Conservation (phyloP, 1,140 invertebrate genomes). For the Camponotus pennsylvanicus region DNA sequence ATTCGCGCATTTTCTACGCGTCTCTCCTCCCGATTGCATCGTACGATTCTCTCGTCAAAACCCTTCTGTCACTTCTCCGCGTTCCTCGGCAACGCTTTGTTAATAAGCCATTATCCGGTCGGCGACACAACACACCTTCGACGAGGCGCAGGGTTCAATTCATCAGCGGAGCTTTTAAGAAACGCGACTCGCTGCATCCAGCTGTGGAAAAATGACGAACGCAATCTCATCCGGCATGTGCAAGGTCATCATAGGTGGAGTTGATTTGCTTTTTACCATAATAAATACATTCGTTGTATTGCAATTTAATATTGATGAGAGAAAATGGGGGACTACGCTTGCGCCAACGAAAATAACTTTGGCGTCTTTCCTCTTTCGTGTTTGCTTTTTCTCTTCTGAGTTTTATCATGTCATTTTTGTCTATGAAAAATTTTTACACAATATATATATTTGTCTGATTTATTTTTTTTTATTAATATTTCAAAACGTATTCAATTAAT, state of each 20-base stretch:
- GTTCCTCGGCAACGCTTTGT: conserved; percentile 72
- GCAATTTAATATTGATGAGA: conserved; percentile 30
- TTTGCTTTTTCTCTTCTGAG: not conserved
- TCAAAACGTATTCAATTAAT: not conserved
- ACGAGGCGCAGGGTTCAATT: conserved; percentile 62
- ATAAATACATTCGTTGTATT: conserved; percentile 21
- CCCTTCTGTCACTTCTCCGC: conserved; percentile 72
- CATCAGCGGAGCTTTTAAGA: conserved; percentile 50
- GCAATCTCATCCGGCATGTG: conserved; percentile 22
- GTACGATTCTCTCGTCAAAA: conserved; percentile 55
- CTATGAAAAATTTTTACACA: not conserved
- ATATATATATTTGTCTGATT: too few species aligned
- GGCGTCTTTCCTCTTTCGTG: not conserved
- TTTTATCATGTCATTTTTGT: not conserved
- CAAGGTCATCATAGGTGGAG: not conserved
- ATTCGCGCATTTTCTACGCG: conserved; percentile 58
- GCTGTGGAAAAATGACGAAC: conserved; percentile 30
- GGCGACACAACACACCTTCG: conserved; percentile 67
- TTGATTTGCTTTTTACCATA: conserved; percentile 6
- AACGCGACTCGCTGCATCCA: conserved; percentile 18
- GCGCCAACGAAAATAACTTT: not conserved
- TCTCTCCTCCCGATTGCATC: conserved; percentile 44
- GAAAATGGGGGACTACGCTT: not conserved
- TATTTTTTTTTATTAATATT: not conserved
- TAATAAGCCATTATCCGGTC: conserved; percentile 76